Percentiles rank a stretch among this genome's conserved stretches.
Evolutionary conservation across 92 coral and sea anemone genomes (phyloP).

Genomic region (Epizoanthus stellaris): DNA sequence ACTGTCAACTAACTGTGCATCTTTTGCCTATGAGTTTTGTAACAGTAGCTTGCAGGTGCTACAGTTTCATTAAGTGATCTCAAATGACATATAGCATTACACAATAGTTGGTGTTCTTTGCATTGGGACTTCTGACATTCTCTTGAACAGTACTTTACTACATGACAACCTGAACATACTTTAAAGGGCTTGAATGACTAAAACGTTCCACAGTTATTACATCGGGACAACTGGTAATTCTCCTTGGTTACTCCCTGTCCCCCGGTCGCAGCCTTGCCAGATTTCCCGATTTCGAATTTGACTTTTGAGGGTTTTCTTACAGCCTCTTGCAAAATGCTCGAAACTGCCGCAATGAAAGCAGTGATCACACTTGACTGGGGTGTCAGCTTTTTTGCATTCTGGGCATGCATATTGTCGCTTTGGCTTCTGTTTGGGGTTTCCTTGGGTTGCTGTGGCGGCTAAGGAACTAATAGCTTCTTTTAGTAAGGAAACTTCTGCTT

Average conservation of each 20-base stretch:
- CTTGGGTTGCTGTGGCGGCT: no score
- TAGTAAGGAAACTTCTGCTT: background rate
- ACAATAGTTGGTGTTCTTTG: slow-evolving; percentile 44
- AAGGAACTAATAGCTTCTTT: slow-evolving; percentile 1
- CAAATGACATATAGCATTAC: slow-evolving; percentile 28
- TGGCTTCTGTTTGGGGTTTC: background rate
- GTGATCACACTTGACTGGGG: background rate
- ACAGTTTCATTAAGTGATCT: slow-evolving; percentile 17
- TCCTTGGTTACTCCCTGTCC: slow-evolving; percentile 56
- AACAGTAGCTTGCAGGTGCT: slow-evolving; percentile 46
- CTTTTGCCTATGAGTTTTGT: slow-evolving; percentile 68
- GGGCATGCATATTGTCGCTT: background rate
- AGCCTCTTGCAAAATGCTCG: slow-evolving; percentile 45
- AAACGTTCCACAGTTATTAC: slow-evolving; percentile 41
- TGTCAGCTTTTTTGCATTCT: slow-evolving; percentile 26
- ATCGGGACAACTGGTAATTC: slow-evolving; percentile 19
- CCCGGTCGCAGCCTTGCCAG: slow-evolving; percentile 49
- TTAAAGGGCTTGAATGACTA: slow-evolving; percentile 31
- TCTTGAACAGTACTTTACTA: slow-evolving; percentile 52
- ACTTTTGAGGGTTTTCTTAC: slow-evolving; percentile 26
- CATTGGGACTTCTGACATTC: slow-evolving; percentile 51
- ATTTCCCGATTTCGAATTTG: slow-evolving; percentile 44
- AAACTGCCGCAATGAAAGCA: slow-evolving; percentile 47
- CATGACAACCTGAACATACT: slow-evolving; percentile 47
- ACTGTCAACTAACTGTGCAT: slow-evolving; percentile 57